Percentiles rank a stretch among this genome's conserved stretches.
Evolutionary conservation across 2,888 invertebrate genomes (phyloP).

Genomic region (Hyles lineata): DNA sequence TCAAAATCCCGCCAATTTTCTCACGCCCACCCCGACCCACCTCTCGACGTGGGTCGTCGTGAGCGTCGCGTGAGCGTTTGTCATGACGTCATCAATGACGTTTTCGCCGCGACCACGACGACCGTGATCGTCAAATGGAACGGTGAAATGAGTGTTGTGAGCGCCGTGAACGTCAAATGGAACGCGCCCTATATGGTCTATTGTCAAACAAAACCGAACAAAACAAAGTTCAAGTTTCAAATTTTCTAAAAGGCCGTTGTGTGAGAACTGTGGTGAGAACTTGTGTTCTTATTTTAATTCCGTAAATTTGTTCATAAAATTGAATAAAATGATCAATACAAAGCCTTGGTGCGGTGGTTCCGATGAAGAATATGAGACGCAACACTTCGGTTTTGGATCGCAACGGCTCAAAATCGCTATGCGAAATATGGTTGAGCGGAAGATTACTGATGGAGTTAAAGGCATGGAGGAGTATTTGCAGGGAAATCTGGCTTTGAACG

Average conservation of each 20-base stretch:
- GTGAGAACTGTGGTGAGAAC: no score
- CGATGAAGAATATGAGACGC: conserved; percentile 80
- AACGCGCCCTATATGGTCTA: no score
- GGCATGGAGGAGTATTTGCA: conserved; percentile 72
- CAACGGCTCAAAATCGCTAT: conserved; percentile 77
- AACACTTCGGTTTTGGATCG: conserved; percentile 78
- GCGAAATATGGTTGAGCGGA: conserved; percentile 76
- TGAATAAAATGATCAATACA: conserved; percentile 64
- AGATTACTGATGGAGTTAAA: conserved; percentile 70
- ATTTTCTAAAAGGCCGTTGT: background rate
- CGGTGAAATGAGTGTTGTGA: no score
- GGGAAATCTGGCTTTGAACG: conserved; percentile 68
- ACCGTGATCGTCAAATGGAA: no score
- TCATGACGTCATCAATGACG: no score
- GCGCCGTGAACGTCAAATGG: no score
- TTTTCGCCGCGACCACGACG: no score
- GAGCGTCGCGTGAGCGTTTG: no score
- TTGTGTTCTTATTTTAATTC: background rate
- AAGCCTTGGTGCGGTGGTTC: conserved; percentile 71
- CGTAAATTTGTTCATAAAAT: background rate
- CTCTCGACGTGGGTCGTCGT: no score
- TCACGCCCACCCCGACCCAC: no score
- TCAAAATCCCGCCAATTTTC: no score
- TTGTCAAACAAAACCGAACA: background rate
- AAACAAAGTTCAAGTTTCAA: background rate